Base-by-base conservation (phyloP, 2,888 invertebrate genomes). In the Apoderus coryli region DNA sequence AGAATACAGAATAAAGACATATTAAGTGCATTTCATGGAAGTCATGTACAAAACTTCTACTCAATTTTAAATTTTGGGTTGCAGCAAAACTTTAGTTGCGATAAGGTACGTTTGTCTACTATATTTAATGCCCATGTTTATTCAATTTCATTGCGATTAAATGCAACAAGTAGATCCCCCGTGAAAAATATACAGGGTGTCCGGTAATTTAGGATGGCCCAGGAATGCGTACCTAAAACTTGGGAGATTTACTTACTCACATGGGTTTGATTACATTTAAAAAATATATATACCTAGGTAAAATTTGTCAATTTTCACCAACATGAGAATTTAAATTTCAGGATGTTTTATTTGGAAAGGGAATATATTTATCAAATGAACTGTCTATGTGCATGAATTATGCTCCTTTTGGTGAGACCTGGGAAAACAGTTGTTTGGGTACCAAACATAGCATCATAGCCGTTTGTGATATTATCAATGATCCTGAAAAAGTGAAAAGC, bases 31-130 rank as follows among this genome's bases (percentile, higher is more conserved):
- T 86, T 74, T 51, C 84, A 85, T 52, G 85, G 85, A 16, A 84
- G 78, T 51, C 67, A 76, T 33, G 58, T 84, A 37, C 82, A 82
- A 52, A 78, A 82, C 50, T 81, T 85, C 50, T 76, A 81, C 58
- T 78, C 81, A 1, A 79, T 84, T 41, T 53, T 82, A 31, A 72
- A 78, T 56, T 72, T 76, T 56, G 84, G 84, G 3, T 61, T 85
- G 29, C 74, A 77, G 41, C 75, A 76, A 43, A 76, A 76, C 55
- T 63, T 77, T 56, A 73, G 46, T 34, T 27, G 36, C 4, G 39
- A 40, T 32, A 48, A 42, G 27, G 49, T 50, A 36, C 10, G 16
- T 24, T 12, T 10, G n/a, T 16, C 19, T 11, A 29, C 26, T 26
- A 34, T 31, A 7, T 16, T 31, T n/a, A n/a, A n/a, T n/a, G n/a